Evolutionary conservation across 2,113 vertebrate genomes (phyloP), one percentile per base, ranked within the genome.

Genomic region (Dissostichus mawsoni): DNA sequence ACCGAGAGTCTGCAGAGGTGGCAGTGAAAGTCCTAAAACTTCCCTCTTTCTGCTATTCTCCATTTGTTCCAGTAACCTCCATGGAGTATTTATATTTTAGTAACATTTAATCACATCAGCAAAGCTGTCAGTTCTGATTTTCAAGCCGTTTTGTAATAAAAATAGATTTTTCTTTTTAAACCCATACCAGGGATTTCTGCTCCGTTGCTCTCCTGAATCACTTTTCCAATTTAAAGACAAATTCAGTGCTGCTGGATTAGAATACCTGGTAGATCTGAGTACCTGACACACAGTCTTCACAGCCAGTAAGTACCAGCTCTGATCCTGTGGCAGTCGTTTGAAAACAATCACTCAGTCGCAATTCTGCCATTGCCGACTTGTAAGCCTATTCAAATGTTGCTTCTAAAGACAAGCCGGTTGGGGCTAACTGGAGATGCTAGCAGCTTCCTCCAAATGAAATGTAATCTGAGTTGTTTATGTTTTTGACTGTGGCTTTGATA

Each of bases 41-140:
- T 53, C 57, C 64, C 48, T 64, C 36, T 16, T 13, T 45, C 50
- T 59, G 33, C 69, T 74, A 44, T 57, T 23, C 3, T 14, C 17
- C 3, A n/a, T 84, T 69, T 69, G 44, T 81, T 78, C 67, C 63
- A 58, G 29, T 61, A 63, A n/a, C 36, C 66, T 61, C 8, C 66
- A 61, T 52, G 66, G 76, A 74, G 50, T 48, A 52, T 69, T 69
- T 64, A 20, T 59, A 18, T 50, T 81, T 83, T 48, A 64, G n/a
- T 80, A 52, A 63, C 75, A 83, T 82, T 76, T 73, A 76, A 83
- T 81, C 79, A 83, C 71, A 48, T 72, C 74, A 82, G 47, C 13
- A 51, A 55, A 76, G 47, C 78, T 79, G 62, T 29, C 79, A 41
- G 23, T 61, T 77, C 47, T 47, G 25, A 44, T 78, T 65, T 74